Base-by-base conservation (phyloP, 2,797 vertebrate species). In the Buceros bicornis region DNA sequence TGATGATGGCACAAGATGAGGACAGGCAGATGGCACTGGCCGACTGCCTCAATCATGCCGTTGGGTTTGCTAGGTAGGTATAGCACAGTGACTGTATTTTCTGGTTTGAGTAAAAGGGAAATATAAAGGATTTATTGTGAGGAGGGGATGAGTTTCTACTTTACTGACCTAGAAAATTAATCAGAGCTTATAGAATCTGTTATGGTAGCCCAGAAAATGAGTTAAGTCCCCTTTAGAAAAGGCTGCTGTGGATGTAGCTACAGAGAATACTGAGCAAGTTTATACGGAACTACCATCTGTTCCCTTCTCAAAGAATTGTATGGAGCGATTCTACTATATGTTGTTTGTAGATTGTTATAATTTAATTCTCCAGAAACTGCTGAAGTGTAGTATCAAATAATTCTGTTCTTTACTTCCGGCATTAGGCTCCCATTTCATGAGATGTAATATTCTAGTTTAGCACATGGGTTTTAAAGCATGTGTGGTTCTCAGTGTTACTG, bases 11-110 rank as follows among this genome's bases (percentile, higher is more conserved):
- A 93, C 98, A 98, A 64, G 99, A 99, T 19, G 99, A 99, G 95
- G 99, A 99, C 93, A 96, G 98, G n/a, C 99, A 99, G 98, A 96
- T 97, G 16, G 98, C 97, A 31, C 97, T 99, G 58, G 99, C 99
- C 18, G 99, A 99, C 97, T 99, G 99, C 66, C 98, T 99, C 90
- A 99, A 99, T 97, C 99, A 99, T 47, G 99, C 99, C 2, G 99
- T 99, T 85, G 99, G 99, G 45, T 99, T 99, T 93, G 99, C 99
- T 98, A 99, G 99, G 99, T 99, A 96, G 69, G 94, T 74, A 26
- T 60, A 83, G 58, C 77, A 62, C 51, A 40, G 57, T 43, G 67
- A 65, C 21, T 62, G 80, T 57, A 40, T 40, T 24, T 5, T 81
- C 66, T 69, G 47, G 10, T 76, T 72, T 65, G 51, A 83, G 50